Evolutionary conservation across 2,113 vertebrate genomes (phyloP).

Genomic region (Ictidomys tridecemlineatus): DNA sequence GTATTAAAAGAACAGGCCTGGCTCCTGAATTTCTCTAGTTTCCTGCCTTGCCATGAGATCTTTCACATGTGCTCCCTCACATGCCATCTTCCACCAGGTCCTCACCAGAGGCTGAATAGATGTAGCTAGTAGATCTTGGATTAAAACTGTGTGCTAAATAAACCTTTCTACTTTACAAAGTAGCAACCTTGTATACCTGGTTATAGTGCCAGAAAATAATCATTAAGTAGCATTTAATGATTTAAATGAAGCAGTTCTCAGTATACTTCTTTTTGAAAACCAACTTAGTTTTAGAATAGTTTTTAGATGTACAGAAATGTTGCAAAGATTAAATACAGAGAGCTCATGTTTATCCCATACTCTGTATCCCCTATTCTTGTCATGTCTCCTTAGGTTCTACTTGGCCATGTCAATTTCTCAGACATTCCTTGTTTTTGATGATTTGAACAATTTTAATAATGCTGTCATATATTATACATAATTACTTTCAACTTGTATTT

Average conservation of each 20-base stretch:
- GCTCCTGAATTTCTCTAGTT: background rate
- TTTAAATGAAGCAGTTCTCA: background rate
- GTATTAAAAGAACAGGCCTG: too few species aligned
- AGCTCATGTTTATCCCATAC: background rate
- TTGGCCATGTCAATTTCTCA: background rate
- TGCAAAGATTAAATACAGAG: background rate
- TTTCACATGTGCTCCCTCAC: background rate
- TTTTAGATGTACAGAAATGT: background rate
- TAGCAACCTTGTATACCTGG: background rate
- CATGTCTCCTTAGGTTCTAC: background rate
- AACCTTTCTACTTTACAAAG: background rate
- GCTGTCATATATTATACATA: background rate
- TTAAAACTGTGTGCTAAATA: background rate
- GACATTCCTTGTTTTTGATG: background rate
- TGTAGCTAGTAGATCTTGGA: background rate
- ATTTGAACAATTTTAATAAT: background rate
- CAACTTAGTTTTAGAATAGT: background rate
- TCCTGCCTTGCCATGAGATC: background rate
- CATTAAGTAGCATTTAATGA: background rate
- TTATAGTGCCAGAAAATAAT: background rate
- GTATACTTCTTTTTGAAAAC: background rate
- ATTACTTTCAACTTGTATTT: background rate
- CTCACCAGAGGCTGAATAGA: background rate
- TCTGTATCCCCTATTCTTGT: background rate
- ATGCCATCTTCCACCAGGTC: background rate